phyloP scores from a whole-genome alignment of 37 sponge, comb jelly and placozoan species.

The Crambe crambe region DNA sequence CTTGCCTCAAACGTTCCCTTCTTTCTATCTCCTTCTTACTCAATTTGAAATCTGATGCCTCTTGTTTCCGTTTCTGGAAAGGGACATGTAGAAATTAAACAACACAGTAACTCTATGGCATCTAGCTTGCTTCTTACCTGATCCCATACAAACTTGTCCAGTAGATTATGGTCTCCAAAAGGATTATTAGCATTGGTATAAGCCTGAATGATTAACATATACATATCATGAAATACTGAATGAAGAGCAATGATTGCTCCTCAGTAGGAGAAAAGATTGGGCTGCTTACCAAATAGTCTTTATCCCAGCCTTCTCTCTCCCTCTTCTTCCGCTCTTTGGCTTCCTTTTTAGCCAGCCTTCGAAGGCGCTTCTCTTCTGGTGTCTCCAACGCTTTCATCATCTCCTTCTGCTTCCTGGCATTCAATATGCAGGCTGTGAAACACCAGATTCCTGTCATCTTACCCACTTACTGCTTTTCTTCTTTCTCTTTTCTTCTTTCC shows the following conservation, averaged over 20 bases:
- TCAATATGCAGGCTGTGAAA: not conserved
- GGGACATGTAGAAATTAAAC: not conserved
- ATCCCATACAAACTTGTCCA: slow-evolving; percentile 90
- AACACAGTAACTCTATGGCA: not conserved
- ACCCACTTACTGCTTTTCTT: not conserved
- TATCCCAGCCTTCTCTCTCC: slow-evolving; percentile 78
- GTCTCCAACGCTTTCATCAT: slow-evolving; percentile 78
- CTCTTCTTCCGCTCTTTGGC: slow-evolving; percentile 49
- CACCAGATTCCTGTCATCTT: too few species aligned
- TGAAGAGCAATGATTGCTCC: not conserved
- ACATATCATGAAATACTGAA: not conserved
- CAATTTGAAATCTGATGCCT: slow-evolving; percentile 60
- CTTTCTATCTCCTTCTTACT: slow-evolving; percentile 61
- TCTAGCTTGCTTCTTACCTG: slow-evolving; percentile 47
- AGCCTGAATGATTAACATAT: slow-evolving; percentile 58
- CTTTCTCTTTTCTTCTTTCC: not conserved
- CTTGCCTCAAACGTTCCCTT: slow-evolving; percentile 62
- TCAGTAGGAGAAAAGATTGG: not conserved
- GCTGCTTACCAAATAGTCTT: slow-evolving; percentile 66
- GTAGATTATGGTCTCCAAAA: slow-evolving; percentile 89
- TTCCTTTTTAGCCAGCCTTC: slow-evolving; percentile 80
- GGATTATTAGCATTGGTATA: slow-evolving; percentile 94
- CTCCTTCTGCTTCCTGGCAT: slow-evolving; percentile 71
- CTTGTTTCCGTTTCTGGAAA: slow-evolving; percentile 77
- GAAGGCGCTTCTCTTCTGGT: slow-evolving; percentile 77